Evolutionary conservation across 37 sponge, comb jelly and placozoan genomes (phyloP), one percentile per base, ranked within the genome.

Genomic region (Geodia barretti): DNA sequence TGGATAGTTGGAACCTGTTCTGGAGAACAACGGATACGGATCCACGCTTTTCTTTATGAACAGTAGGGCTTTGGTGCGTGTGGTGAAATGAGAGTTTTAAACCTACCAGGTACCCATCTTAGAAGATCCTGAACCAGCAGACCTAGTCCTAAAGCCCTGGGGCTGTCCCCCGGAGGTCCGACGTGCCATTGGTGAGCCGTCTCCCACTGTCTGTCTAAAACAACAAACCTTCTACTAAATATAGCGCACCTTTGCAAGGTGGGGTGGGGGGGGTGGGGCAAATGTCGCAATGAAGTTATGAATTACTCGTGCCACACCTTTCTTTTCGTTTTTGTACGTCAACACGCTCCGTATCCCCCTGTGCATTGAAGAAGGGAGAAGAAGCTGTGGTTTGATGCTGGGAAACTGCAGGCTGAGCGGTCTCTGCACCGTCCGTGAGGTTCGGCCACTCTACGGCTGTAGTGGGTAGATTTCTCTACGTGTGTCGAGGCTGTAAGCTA

Each of bases 401-500:
- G 89, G 64, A 83, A 32, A 24, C 79, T 72, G 23, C 61, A 21
- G 8, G 41, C 71, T 40, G 60, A 34, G 1, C 81, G 84, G 84
- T n/a, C 28, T 47, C 39, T 60, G 74, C 74, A 24, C 89, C 89
- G 1, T 58, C 66, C 19, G 31, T 68, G 21, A 83, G 89, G 84
- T 88, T 9, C 67, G 84, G 88, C 69, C 88, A 87, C 37, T 88
- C 70, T 0, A 34, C 54, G 39, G 76, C 73, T 5, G 66, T 80
- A 3, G 60, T 84, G 5, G 89, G 77, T 36, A 40, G 62, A 58
- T 72, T 60, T n/a, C 36, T 80, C 29, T 92, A 84, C 41, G 24
- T 84, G 67, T 92, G 76, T 62, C 88, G 92, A 36, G 92, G 92
- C 29, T 54, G 72, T 29, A 72, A 39, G 62, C 1, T 67, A 64